Conservation (phyloP, 2,888 invertebrate genomes). For the Rutpela maculata region DNA sequence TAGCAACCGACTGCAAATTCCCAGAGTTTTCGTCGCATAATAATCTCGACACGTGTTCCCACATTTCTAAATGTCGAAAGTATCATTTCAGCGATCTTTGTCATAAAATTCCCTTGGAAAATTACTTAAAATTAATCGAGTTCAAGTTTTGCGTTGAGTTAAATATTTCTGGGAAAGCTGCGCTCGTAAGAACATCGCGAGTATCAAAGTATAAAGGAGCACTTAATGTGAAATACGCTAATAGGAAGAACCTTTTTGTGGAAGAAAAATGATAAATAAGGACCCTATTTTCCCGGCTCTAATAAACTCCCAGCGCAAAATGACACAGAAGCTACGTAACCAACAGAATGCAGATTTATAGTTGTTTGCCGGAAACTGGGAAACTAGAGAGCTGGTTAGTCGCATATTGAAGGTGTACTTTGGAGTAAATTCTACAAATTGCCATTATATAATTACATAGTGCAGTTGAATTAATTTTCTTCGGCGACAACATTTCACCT, state of each 20-base stretch:
- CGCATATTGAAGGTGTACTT: no score
- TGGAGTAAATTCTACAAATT: no score
- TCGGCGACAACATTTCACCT: no score
- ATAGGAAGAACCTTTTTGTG: constrained; percentile 1
- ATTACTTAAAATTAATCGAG: neutral
- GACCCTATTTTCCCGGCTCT: neutral
- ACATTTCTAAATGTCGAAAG: neutral
- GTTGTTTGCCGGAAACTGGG: neutral
- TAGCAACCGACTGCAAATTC: neutral
- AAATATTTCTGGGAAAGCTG: neutral
- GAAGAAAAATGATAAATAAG: constrained; percentile 4
- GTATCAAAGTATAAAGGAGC: neutral
- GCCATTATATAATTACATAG: no score
- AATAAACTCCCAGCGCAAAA: neutral
- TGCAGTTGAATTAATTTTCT: no score
- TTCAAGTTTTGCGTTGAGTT: neutral
- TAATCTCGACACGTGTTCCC: neutral
- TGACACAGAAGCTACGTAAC: neutral
- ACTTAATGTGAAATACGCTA: constrained; percentile 3
- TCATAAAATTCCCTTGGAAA: neutral
- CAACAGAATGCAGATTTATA: neutral
- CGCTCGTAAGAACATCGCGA: neutral
- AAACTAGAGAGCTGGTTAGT: neutral
- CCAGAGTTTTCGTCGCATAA: neutral
- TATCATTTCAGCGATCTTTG: neutral